A percentile compares a stretch with the other conserved stretches of the same genome.
These are phyloP conservation scores for Xiphophorus maculatus DNA, from an alignment of 2,113 vertebrate genomes.

Conservation along the genomic window DNA sequence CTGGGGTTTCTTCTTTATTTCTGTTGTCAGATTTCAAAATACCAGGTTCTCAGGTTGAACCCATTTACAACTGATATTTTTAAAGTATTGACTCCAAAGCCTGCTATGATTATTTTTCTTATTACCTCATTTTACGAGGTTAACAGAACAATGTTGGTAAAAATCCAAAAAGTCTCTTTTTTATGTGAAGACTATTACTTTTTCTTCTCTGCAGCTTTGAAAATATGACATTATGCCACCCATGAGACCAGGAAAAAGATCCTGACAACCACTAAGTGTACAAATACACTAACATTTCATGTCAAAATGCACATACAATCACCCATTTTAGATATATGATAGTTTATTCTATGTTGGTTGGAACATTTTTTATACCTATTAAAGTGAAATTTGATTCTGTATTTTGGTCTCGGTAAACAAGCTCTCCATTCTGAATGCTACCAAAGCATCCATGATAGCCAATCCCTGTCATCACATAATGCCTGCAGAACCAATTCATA, in stretches of 20 bases:
- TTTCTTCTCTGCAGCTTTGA: conserved; percentile 27
- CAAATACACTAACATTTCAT: conserved; percentile 7
- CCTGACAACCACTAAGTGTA: conserved; percentile 14
- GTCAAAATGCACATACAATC: conserved; percentile 38
- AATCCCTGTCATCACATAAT: conserved; percentile 58
- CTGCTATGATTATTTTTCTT: conserved; percentile 40
- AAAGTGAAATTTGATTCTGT: conserved; percentile 25
- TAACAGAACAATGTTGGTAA: conserved; percentile 43
- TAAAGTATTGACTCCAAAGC: conserved; percentile 38
- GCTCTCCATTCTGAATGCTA: conserved; percentile 38
- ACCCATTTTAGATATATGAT: conserved; percentile 20
- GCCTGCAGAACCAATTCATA: conserved; percentile 65
- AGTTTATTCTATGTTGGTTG: conserved; percentile 41
- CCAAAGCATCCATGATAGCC: conserved; percentile 61
- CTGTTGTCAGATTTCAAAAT: conserved; percentile 49
- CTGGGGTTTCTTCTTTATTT: conserved; percentile 27
- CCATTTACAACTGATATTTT: conserved; percentile 35
- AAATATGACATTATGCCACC: conserved; percentile 15
- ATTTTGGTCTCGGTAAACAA: conserved; percentile 17
- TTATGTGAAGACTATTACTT: conserved; percentile 9
- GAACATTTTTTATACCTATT: conserved; percentile 37
- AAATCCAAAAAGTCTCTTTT: conserved; percentile 17
- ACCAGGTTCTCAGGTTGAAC: conserved; percentile 55
- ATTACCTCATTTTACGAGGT: conserved; percentile 75
- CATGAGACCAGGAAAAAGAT: conserved; percentile 14